Conservation (phyloP, 64 coral and sea anemone species). For the Montipora efflorescens region DNA sequence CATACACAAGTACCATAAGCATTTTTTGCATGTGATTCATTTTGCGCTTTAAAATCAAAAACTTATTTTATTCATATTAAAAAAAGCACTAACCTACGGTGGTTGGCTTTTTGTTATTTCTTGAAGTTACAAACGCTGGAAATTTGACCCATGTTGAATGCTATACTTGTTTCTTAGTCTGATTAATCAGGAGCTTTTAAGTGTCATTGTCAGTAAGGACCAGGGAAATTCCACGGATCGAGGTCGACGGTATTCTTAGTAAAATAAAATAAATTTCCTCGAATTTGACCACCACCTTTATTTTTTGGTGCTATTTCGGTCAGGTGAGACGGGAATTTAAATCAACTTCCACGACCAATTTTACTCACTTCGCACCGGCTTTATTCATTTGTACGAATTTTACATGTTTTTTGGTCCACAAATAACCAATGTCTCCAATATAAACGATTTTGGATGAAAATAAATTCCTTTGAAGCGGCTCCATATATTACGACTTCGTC, state of each 20-base stretch:
- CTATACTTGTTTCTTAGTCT: too few species aligned
- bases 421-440: background rate
- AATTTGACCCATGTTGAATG: too few species aligned
- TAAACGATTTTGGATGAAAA: background rate
- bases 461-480: background rate
- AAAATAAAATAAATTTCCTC: slow-evolving; percentile 17
- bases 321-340: background rate
- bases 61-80: too few species aligned
- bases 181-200: too few species aligned
- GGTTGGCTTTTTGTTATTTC: too few species aligned
- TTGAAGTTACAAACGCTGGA: too few species aligned
- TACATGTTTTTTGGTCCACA: background rate
- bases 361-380: too few species aligned
- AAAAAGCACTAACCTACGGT: too few species aligned
- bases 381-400: background rate
- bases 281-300: background rate
- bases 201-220: background rate
- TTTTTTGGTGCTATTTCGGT: background rate
- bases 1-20: too few species aligned
- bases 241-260: background rate
- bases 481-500: background rate
- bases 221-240: background rate
- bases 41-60: too few species aligned
- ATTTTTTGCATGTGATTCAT: too few species aligned
- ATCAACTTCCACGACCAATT: too few species aligned